These are phyloP conservation scores for Borostomias antarcticus DNA, from an alignment of 2,797 vertebrate species.

Conservation along the genomic window DNA sequence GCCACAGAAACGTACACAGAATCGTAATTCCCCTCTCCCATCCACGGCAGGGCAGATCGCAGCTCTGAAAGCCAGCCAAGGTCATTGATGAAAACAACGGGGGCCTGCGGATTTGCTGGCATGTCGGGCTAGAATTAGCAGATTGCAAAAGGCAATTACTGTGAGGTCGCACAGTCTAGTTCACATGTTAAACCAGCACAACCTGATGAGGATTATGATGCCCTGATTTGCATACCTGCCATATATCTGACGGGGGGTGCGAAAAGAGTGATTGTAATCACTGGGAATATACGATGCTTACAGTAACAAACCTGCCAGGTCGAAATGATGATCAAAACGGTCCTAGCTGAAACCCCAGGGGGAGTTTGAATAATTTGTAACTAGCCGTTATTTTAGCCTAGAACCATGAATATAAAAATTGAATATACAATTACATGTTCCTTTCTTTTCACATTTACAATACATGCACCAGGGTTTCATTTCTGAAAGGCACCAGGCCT, in stretches of 20 bases:
- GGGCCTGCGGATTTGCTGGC: slow-evolving; percentile 53
- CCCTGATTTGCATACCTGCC: slow-evolving; percentile 71
- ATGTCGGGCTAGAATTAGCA: slow-evolving; percentile 65
- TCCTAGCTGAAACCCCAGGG: background rate
- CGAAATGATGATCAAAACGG: slow-evolving; percentile 62
- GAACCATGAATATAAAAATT: no score
- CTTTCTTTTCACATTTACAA: no score
- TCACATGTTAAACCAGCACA: slow-evolving; percentile 60
- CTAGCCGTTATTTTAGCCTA: background rate
- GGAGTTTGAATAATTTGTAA: background rate
- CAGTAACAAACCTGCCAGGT: slow-evolving; percentile 48
- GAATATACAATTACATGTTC: no score
- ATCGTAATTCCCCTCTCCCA: slow-evolving; percentile 46
- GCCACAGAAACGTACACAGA: slow-evolving; percentile 36
- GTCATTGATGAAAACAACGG: slow-evolving; percentile 60
- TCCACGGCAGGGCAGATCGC: slow-evolving; percentile 11
- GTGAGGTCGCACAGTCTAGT: slow-evolving; percentile 43
- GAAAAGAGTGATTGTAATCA: slow-evolving; percentile 66
- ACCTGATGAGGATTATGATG: slow-evolving; percentile 74
- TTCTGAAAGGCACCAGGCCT: slow-evolving; percentile 8
- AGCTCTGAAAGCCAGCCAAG: slow-evolving; percentile 56
- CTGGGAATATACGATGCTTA: slow-evolving; percentile 53
- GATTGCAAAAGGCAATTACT: slow-evolving; percentile 70
- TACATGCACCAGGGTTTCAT: background rate
- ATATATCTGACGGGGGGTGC: slow-evolving; percentile 50